Evolutionary conservation across 2,797 vertebrate species (phyloP), one percentile per base, ranked within the genome.

Genomic region (Prunella strophiata): DNA sequence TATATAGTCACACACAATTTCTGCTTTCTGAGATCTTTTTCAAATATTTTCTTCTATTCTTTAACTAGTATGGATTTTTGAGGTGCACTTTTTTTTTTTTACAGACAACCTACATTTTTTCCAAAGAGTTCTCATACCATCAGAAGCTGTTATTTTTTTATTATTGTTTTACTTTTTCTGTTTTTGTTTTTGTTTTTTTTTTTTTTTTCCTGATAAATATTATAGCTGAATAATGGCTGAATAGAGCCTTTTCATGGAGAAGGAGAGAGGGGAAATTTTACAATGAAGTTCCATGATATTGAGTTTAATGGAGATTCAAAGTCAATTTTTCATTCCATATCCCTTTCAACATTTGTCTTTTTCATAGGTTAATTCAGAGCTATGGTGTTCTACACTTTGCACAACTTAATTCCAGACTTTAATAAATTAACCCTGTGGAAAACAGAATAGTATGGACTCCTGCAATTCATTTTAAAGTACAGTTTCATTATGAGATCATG

Each of bases 401-500:
- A 59, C 9, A 82, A 66, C 27, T 55, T 92, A 59, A 73, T 88
- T 79, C 52, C 42, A 73, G 42, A 54, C 5, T 68, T 55, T 40
- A 73, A 43, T 74, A 45, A 92, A 82, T 52, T 77, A 89, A 34
- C 42, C 38, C 27, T 63, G 43, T 50, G 22, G 13, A 74, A 94
- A 95, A 91, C 13, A 83, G 34, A 88, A 52, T 74, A 74, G 23
- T 27, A 75, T 45, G 47, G 50, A 61, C 13, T 77, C 27, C 27
- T 57, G 55, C 4, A 40, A 38, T 80, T 65, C 11, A 47, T 47
- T 81, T 75, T 26, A 85, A 73, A 62, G 11, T 62, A 75, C 30
- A 81, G 26, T 85, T 86, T 88, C 38, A 66, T 92, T 85, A 87
- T 32, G 51, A 73, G 30, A 88, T 68, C 47, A 88, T 91, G 48